Evolutionary conservation across 2,888 invertebrate species (phyloP).

Genomic region (Amphipoea oculea): DNA sequence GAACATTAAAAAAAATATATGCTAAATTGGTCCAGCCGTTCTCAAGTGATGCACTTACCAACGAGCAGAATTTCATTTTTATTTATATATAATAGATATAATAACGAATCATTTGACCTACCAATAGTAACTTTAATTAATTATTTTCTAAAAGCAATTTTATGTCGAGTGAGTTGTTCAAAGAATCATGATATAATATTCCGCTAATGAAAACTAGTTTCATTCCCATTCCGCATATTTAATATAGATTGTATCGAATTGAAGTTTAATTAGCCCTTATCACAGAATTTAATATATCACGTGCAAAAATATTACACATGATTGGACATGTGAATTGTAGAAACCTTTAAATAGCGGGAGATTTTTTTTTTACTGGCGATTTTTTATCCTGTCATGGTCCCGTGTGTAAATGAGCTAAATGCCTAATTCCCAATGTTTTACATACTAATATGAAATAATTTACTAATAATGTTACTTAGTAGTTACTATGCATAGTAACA

Average conservation of each 20-base stretch:
- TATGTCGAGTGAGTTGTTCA: neutral
- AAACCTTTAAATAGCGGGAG: neutral
- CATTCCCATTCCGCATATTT: neutral
- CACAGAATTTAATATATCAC: constrained; percentile 11
- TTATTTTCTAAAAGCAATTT: neutral
- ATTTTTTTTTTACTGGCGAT: neutral
- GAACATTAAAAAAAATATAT: neutral
- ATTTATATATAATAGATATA: neutral
- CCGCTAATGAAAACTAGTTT: constrained; percentile 2
- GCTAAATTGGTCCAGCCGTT: neutral
- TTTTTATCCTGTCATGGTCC: neutral
- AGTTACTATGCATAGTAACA: too few relatives aligned
- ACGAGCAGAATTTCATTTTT: neutral
- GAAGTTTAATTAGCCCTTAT: constrained; percentile 22
- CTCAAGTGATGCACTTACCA: neutral
- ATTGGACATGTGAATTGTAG: constrained; percentile 9
- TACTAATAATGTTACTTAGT: neutral
- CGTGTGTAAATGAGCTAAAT: neutral
- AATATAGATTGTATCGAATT: constrained; percentile 34
- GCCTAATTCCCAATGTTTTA: too few relatives aligned
- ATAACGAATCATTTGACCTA: neutral
- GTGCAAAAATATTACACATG: constrained; percentile 17
- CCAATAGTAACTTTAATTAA: neutral
- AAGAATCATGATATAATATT: neutral
- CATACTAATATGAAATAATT: neutral